Base-by-base conservation (phyloP, 2,113 vertebrate genomes). In the Hemichromis elongatus region DNA sequence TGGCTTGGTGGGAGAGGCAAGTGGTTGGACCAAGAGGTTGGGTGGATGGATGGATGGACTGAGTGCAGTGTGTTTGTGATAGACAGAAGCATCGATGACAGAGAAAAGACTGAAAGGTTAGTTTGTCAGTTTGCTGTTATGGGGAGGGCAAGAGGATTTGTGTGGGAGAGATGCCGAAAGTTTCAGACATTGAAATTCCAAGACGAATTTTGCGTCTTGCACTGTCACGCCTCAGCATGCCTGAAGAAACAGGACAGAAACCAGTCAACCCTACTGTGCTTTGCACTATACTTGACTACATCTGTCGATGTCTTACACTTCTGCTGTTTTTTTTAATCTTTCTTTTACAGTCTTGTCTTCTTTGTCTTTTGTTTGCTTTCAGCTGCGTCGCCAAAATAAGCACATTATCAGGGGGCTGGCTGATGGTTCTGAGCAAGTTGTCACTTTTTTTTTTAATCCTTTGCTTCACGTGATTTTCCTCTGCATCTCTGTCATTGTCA, bases 101-200 rank as follows among this genome's bases (percentile, higher is more conserved):
- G 61, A 11, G 77, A 57, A 33, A 79, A 66, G 42, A 45, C 1
- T 24, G 28, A 28, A 21, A 37, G 59, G 53, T 75, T 73, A 52
- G 80, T 79, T 81, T 86, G 79, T 28, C 61, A 40, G 82, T 80
- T 88, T 81, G 80, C 55, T 88, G 77, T 63, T 24, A 68, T 21
- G 57, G 77, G 63, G 40, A 37, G 68, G 24, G 3, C 1, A 35
- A 88, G 77, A 68, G 81, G 84, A 86, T 90, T 87, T 88, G 54
- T 75, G 89, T 61, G 37, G 30, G 59, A 63, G 56, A 86, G 66
- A 66, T 73, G 57, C 40, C 45, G 50, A 86, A 93, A 87, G 50
- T 89, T 91, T 80, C 70, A 82, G 81, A 55, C 61, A 81, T 88
- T 90, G 86, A 85, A 91, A 93, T 89, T 82, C 88, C 45, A 55